phyloP scores from a whole-genome alignment of 1,140 invertebrate species.

The Pseudomyrmex pallidus region DNA sequence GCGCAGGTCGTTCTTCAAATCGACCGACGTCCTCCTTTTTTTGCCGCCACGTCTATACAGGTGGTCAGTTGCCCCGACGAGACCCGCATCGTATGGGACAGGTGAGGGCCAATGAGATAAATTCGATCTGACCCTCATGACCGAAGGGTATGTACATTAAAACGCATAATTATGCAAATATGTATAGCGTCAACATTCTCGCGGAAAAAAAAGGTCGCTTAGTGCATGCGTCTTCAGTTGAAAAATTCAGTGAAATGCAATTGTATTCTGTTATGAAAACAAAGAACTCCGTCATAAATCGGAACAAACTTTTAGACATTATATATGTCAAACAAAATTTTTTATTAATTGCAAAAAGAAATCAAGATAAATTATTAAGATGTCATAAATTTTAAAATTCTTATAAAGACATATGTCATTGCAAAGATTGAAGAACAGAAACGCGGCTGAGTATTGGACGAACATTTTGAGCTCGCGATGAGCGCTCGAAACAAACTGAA shows the following conservation, averaged over 20 bases:
- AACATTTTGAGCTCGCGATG: neutral
- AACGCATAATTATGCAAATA: slow-evolving; percentile 83
- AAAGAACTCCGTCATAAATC: neutral
- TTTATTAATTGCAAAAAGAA: neutral
- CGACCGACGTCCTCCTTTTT: slow-evolving; percentile 42
- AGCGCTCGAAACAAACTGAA: slow-evolving; percentile 1
- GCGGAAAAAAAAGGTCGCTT: slow-evolving; percentile 74
- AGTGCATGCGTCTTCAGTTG: slow-evolving; percentile 13
- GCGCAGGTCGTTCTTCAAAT: slow-evolving; percentile 12
- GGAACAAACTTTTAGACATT: neutral
- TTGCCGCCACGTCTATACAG: slow-evolving; percentile 75
- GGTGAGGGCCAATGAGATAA: slow-evolving; percentile 84
- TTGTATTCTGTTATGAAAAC: neutral
- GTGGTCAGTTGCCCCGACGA: slow-evolving; percentile 82
- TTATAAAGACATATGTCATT: too few relatives aligned
- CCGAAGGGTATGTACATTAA: slow-evolving; percentile 71
- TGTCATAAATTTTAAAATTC: neutral
- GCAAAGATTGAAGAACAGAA: neutral
- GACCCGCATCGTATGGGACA: slow-evolving; percentile 83
- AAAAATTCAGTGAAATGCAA: too few relatives aligned
- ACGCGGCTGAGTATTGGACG: neutral
- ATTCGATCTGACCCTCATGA: slow-evolving; percentile 85
- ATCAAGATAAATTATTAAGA: too few relatives aligned
- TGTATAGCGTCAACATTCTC: slow-evolving; percentile 71
- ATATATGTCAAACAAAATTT: too few relatives aligned